Evolutionary conservation across 2,888 invertebrate genomes (phyloP), one percentile per base, ranked within the genome.

Genomic region (Notodonta dromedarius): DNA sequence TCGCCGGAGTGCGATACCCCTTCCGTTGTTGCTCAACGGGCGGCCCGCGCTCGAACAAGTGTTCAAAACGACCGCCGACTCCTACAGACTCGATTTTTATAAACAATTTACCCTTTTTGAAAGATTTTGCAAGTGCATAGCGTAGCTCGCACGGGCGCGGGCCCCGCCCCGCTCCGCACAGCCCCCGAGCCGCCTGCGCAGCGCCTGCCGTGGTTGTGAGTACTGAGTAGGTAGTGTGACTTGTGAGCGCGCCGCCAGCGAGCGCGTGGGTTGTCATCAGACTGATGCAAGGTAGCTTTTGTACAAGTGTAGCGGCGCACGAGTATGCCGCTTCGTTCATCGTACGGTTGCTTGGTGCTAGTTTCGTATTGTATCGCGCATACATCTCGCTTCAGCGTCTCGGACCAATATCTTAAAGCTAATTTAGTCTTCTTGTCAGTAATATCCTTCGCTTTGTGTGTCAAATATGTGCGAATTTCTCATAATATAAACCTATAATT

Each of bases 391-490:
- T 93, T 93, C 90, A 87, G 90, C 88, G 91, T 92, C 90, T 93
- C 90, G 93, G 93, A 93, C 93, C 93, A 93, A 93, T 89, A 86
- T 89, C 87, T 86, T 86, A 84, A 85, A 84, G 88, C 90, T 88
- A 86, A 79, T 85, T 84, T 90, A 87, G 80, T 89, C 88, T 88
- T 88, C 83, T 87, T 85, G 86, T 84, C 84, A 83, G 77, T 89
- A 89, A 85, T 89, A 85, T 87, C 87, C 85, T 88, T 92, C 91
- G 93, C 93, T 93, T 93, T 93, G 91, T 92, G 93, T 93, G 93
- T 93, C 93, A 93, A 93, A 92, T 91, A 90, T 91, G 90, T 91
- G 93, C 93, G 89, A 92, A 82, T 89, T 89, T 89, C 87, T 88
- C 87, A 85, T 89, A 88, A 89, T 87, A 87, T 92, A 88, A 91